phyloP scores from a whole-genome alignment of 2,797 vertebrate species.

The Xenentodon cancila region DNA sequence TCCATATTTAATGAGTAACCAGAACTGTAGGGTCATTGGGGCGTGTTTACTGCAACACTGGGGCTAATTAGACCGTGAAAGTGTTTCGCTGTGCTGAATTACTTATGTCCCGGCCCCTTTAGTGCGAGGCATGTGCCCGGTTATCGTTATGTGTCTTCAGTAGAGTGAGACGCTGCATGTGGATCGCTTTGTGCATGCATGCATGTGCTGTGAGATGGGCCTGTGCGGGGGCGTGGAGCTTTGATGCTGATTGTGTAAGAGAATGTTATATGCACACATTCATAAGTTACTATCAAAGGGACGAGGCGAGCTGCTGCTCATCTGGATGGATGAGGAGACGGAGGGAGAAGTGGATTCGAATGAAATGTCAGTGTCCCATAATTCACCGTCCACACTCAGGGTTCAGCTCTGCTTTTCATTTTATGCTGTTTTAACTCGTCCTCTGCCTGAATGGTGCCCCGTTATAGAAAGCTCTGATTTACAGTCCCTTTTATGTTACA shows the following conservation, averaged over 20 bases:
- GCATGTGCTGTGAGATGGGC: conserved; percentile 44
- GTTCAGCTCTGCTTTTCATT: background rate
- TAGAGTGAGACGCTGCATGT: conserved; percentile 2
- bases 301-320: conserved; percentile 30
- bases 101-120: conserved; percentile 58
- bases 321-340: background rate
- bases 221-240: conserved; percentile 45
- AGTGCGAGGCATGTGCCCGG: conserved; percentile 31
- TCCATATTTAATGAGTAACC: conserved; percentile 75
- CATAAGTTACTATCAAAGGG: conserved; percentile 50
- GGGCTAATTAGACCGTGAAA: conserved; percentile 79
- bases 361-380: conserved; percentile 33
- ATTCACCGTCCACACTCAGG: conserved; percentile 21
- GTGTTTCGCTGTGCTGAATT: conserved; percentile 76
- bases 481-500: no score
- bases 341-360: conserved; percentile 6
- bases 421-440: conserved; percentile 9
- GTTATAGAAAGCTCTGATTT: background rate
- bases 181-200: conserved; percentile 44
- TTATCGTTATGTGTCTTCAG: conserved; percentile 10
- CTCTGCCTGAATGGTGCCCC: conserved; percentile 7
- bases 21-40: conserved; percentile 68
- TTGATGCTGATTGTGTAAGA: conserved; percentile 62
- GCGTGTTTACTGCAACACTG: conserved; percentile 76
- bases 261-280: conserved; percentile 48